phyloP scores from a whole-genome alignment of 2,888 invertebrate species.

The Tachina fera region DNA sequence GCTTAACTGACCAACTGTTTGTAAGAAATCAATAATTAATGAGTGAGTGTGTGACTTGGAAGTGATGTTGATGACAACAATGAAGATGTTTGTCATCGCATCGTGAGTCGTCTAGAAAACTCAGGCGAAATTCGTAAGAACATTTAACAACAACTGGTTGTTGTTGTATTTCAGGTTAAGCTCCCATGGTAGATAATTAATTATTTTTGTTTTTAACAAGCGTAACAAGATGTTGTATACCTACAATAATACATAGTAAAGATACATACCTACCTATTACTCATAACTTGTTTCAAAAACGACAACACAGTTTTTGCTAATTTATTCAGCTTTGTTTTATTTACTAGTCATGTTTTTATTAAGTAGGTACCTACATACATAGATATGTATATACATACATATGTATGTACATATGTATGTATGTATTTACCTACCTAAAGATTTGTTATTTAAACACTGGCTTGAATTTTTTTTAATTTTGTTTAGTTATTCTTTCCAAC shows the following conservation, averaged over 20 bases:
- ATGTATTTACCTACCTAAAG: not conserved
- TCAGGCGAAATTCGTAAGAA: slow-evolving; percentile 36
- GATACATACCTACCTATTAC: slow-evolving; percentile 50
- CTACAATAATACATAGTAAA: slow-evolving; percentile 46
- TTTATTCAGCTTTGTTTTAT: not conserved
- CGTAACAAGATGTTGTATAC: not conserved
- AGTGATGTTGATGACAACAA: slow-evolving; percentile 50
- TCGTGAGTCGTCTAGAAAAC: slow-evolving; percentile 41
- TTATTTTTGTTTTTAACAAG: not conserved
- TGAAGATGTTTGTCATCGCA: slow-evolving; percentile 50
- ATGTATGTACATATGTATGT: not conserved
- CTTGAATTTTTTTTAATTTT: slow-evolving; percentile 8
- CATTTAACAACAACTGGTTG: not conserved
- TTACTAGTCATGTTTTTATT: too few species aligned
- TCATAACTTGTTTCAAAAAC: slow-evolving; percentile 44
- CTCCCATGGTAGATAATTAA: slow-evolving; percentile 14
- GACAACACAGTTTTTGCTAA: not conserved
- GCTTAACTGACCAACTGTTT: slow-evolving; percentile 7
- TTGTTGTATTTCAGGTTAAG: slow-evolving; percentile 49
- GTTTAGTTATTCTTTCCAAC: slow-evolving; percentile 8
- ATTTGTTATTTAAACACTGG: slow-evolving; percentile 28
- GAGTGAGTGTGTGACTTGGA: slow-evolving; percentile 8
- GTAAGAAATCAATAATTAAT: slow-evolving; percentile 22
- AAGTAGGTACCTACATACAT: not conserved
- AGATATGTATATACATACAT: too few species aligned